Evolutionary conservation across 92 coral and sea anemone genomes (phyloP).

Genomic region (Phenganax stokvisi): DNA sequence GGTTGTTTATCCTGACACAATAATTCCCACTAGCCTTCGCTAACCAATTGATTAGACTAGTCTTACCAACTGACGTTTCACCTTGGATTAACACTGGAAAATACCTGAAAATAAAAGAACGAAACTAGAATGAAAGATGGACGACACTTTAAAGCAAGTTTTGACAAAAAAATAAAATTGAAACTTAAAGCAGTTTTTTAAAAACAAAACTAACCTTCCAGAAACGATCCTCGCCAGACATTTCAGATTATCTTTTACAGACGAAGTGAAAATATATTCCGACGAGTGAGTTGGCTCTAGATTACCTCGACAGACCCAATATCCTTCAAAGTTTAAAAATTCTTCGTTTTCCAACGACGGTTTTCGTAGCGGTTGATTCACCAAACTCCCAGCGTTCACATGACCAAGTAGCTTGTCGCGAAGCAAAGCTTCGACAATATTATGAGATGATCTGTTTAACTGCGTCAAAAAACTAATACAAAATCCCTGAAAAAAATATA

Average conservation of each 20-base stretch:
- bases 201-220: slow-evolving; percentile 60
- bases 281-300: slow-evolving; percentile 55
- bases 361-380: slow-evolving; percentile 72
- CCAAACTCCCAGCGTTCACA: slow-evolving; percentile 71
- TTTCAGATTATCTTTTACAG: slow-evolving; percentile 79
- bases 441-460: slow-evolving; percentile 85
- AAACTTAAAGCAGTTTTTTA: too few relatives aligned
- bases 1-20: slow-evolving; percentile 91
- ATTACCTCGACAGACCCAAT: slow-evolving; percentile 79
- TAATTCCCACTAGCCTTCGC: slow-evolving; percentile 86
- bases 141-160: background rate
- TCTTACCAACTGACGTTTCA: slow-evolving; percentile 98
- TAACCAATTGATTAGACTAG: slow-evolving; percentile 91
- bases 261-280: slow-evolving; percentile 77
- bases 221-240: slow-evolving; percentile 90
- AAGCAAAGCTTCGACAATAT: slow-evolving; percentile 64
- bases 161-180: too few relatives aligned
- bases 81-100: slow-evolving; percentile 95
- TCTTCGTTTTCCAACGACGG: slow-evolving; percentile 51
- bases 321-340: slow-evolving; percentile 80
- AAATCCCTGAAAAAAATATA: slow-evolving; percentile 62
- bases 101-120: slow-evolving; percentile 48
- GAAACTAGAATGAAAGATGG: background rate
- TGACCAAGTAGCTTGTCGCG: slow-evolving; percentile 71
- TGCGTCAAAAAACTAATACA: slow-evolving; percentile 93